Percentiles rank a stretch among this genome's conserved stretches.
Conservation (phyloP, 2,888 invertebrate genomes). For the Hydraecia micacea region DNA sequence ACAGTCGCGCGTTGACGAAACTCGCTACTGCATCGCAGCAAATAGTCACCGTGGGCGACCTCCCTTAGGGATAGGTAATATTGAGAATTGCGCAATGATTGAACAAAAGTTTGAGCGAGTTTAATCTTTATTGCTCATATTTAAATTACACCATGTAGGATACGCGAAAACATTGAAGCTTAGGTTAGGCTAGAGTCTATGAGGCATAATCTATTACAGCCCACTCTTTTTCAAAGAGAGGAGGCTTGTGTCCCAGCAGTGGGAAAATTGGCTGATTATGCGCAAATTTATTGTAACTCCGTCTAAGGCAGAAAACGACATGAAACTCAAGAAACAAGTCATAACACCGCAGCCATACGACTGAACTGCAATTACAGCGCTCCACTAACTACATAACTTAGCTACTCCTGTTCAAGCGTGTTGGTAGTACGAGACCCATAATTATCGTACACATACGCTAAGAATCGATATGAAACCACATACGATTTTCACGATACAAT, state of each 20-base stretch:
- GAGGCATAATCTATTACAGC: background rate
- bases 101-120: background rate
- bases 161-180: background rate
- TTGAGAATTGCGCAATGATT: background rate
- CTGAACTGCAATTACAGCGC: slow-evolving; percentile 37
- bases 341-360: slow-evolving; percentile 31
- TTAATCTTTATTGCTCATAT: background rate
- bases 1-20: too few relatives aligned
- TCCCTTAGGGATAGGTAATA: background rate
- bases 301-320: background rate
- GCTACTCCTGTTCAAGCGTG: slow-evolving; percentile 26
- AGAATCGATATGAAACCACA: slow-evolving; percentile 48
- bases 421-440: slow-evolving; percentile 16
- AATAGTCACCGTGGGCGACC: too few relatives aligned
- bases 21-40: background rate
- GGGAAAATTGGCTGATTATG: background rate
- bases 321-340: slow-evolving; percentile 16
- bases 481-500: slow-evolving; percentile 38
- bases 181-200: too few relatives aligned
- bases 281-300: background rate
- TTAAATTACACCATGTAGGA: background rate
- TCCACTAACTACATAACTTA: slow-evolving; percentile 15
- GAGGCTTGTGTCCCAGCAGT: background rate
- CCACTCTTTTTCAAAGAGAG: background rate
- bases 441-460: slow-evolving; percentile 36